phyloP scores from a whole-genome alignment of 2,888 invertebrate genomes.

The Morpho helenor region DNA sequence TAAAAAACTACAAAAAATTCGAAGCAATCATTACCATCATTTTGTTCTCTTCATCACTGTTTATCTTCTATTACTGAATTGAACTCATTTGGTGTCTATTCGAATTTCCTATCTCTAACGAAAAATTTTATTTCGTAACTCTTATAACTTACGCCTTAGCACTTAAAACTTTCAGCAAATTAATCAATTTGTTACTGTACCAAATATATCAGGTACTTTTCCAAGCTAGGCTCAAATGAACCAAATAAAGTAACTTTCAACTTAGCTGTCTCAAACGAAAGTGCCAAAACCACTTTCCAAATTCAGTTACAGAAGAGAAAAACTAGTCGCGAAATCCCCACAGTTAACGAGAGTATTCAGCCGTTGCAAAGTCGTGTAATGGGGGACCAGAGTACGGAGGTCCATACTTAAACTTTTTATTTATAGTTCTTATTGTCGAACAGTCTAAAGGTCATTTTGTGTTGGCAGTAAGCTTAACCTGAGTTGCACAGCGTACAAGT shows the following conservation, averaged over 20 bases:
- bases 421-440: neutral
- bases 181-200: no score
- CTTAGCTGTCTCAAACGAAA: conserved; percentile 22
- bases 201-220: neutral
- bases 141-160: no score
- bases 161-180: no score
- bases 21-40: no score
- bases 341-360: conserved; percentile 33
- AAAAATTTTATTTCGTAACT: no score
- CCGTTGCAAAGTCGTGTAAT: conserved; percentile 30
- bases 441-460: conserved; percentile 8
- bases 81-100: no score
- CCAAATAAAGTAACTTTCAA: conserved; percentile 19
- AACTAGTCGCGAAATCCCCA: conserved; percentile 30
- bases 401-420: neutral
- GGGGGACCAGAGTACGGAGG: conserved; percentile 20
- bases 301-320: conserved; percentile 28
- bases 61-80: no score
- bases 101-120: no score
- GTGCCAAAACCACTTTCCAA: conserved; percentile 27
- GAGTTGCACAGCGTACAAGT: conserved; percentile 1
- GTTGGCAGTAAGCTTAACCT: neutral
- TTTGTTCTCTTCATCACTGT: no score
- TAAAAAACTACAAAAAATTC: no score
- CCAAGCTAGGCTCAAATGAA: conserved; percentile 4